A percentile compares a stretch with the other conserved stretches of the same genome.
phyloP scores from a whole-genome alignment of 1,140 invertebrate species.

The Holotrichia oblita region DNA sequence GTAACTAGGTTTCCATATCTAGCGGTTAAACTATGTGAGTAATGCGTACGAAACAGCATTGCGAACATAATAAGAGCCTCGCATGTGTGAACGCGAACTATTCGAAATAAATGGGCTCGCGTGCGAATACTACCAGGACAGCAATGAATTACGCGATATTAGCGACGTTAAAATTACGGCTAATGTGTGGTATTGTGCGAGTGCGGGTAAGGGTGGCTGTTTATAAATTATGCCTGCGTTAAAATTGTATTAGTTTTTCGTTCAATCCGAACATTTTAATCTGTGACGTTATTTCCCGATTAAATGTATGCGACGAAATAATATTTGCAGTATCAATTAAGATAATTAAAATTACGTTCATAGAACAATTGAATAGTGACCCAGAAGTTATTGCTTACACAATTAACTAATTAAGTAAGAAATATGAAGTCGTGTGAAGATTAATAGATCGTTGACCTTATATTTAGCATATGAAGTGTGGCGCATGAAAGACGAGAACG shows the following conservation, averaged over 20 bases:
- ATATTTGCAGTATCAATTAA: not conserved
- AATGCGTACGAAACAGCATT: not conserved
- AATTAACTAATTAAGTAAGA: not conserved
- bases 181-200: conserved; percentile 11
- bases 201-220: not conserved
- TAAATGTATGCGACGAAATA: not conserved
- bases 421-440: not conserved
- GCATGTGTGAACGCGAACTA: conserved; percentile 30
- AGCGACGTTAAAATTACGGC: conserved; percentile 25
- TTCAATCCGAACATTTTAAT: no score
- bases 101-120: conserved; percentile 30
- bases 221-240: conserved; percentile 5
- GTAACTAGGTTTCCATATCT: no score
- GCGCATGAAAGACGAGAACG: no score
- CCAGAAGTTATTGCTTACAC: no score
- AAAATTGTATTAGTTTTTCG: not conserved
- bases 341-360: not conserved
- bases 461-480: no score
- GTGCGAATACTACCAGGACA: conserved; percentile 16
- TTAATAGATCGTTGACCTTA: no score
- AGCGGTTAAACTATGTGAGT: not conserved
- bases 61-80: conserved; percentile 16
- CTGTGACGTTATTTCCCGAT: not conserved
- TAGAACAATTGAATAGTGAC: no score
- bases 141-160: conserved; percentile 31